Base-by-base conservation (phyloP, 2,888 invertebrate species). In the Hypomecis atomaria region DNA sequence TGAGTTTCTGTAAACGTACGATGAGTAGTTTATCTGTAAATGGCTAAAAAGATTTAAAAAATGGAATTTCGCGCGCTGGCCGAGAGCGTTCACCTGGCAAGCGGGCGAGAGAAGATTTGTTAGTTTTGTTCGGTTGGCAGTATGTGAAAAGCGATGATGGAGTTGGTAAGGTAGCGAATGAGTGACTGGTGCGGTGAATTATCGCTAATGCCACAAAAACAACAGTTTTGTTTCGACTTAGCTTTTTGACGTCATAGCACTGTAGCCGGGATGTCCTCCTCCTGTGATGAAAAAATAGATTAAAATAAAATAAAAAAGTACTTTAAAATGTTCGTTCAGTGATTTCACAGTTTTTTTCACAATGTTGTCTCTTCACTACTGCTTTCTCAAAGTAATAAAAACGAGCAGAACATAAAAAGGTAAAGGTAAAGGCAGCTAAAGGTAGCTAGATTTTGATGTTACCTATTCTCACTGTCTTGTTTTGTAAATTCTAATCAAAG, bases 201-300 rank as follows among this genome's bases (percentile, higher is more conserved):
- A 83, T 86, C 77, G 83, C 83, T 89, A 88, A 84, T 83, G 84
- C 86, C 89, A 89, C 87, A 88, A 82, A 88, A 85, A 60, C 88
- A 81, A 88, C 81, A 81, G 79, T 85, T 85, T 69, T 80, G 82
- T 69, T 79, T 83, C 77, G 86, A 92, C 92, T 92, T 92, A 92
- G 90, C 92, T 92, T 88, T 87, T 73, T 84, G 87, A 72, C 78
- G 85, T 90, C 86, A 92, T 75, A 92, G 88, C 74, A 91, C 84
- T 72, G 92, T 92, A 50, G 89, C 92, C 56, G 92, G 92, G 85
- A 90, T 86, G 86, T 92, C 92, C 86, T 90, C 91, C 84, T 88
- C 92, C 92, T 92, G 91, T 74, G 66, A 48, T 49, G 53, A 58
- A 60, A 47, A 60, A 53, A 66, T 40, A 63, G 77, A 61, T 44